These are phyloP conservation scores for Sussaba pulchella DNA, from an alignment of 2,888 invertebrate genomes.

Conservation along the genomic window DNA sequence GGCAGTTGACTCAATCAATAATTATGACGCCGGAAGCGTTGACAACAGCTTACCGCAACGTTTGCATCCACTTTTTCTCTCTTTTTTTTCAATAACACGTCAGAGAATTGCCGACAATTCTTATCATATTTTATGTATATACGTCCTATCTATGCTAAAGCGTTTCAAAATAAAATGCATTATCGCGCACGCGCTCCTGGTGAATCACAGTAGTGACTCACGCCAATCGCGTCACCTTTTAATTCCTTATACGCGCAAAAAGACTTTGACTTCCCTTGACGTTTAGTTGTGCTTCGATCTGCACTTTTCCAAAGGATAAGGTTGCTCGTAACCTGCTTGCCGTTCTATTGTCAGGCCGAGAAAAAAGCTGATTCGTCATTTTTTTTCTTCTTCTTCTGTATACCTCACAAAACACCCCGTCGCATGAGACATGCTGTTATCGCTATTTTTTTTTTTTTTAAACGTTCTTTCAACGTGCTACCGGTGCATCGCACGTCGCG, in stretches of 20 bases:
- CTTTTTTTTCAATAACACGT: conserved; percentile 11
- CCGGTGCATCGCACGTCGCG: conserved; percentile 28
- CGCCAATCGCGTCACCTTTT: conserved; percentile 51
- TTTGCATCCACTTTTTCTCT: conserved; percentile 15
- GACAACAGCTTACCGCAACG: not conserved
- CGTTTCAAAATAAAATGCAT: conserved; percentile 45
- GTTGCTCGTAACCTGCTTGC: conserved; percentile 50
- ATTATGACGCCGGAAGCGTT: conserved; percentile 11
- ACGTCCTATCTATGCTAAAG: conserved; percentile 10
- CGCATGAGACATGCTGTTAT: conserved; percentile 35
- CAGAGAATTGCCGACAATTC: conserved; percentile 19
- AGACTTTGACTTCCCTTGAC: not conserved
- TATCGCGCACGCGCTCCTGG: conserved; percentile 22
- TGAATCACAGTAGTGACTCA: conserved; percentile 69
- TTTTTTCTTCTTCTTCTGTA: conserved; percentile 22
- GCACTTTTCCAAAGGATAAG: conserved; percentile 57
- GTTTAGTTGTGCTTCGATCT: conserved; percentile 43
- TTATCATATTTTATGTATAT: conserved; percentile 32
- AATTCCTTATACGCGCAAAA: conserved; percentile 52
- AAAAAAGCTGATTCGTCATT: conserved; percentile 52
- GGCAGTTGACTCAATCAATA: conserved; percentile 27
- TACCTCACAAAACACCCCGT: not conserved
- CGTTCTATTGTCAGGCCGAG: conserved; percentile 14
- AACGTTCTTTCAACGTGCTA: conserved; percentile 30
- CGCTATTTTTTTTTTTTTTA: conserved; percentile 18